These are phyloP conservation scores for Tethea ocularis DNA, from an alignment of 2,888 invertebrate genomes.

Conservation along the genomic window DNA sequence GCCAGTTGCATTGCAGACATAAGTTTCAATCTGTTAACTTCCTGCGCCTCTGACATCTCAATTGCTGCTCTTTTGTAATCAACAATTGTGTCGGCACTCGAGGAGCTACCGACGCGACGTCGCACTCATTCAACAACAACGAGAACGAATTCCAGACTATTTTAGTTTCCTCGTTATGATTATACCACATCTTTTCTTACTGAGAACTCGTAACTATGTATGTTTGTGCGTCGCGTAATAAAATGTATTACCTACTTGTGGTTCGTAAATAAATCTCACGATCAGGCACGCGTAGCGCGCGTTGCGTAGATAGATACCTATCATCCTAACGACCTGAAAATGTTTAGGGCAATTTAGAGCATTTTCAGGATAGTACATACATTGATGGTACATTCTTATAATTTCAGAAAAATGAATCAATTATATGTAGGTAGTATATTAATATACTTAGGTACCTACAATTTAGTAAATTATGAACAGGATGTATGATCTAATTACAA, in stretches of 20 bases:
- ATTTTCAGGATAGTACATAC: no score
- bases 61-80: constrained; percentile 83
- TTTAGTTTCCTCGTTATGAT: constrained; percentile 64
- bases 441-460: no score
- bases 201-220: constrained; percentile 7
- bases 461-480: no score
- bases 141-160: constrained; percentile 71
- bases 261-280: neutral
- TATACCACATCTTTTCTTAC: constrained; percentile 44
- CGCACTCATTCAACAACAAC: constrained; percentile 70
- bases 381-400: no score
- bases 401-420: no score
- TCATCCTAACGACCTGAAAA: no score
- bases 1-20: constrained; percentile 57
- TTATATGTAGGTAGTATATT: no score
- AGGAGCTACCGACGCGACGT: constrained; percentile 60
- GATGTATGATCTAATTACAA: no score
- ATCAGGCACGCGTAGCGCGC: neutral
- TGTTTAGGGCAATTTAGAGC: no score
- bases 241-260: neutral
- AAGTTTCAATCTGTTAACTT: constrained; percentile 77
- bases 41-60: constrained; percentile 78
- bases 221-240: no score
- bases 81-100: constrained; percentile 75
- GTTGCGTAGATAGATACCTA: neutral